Conservation (phyloP, 2,113 vertebrate genomes). For the Aleadryas rufinucha region DNA sequence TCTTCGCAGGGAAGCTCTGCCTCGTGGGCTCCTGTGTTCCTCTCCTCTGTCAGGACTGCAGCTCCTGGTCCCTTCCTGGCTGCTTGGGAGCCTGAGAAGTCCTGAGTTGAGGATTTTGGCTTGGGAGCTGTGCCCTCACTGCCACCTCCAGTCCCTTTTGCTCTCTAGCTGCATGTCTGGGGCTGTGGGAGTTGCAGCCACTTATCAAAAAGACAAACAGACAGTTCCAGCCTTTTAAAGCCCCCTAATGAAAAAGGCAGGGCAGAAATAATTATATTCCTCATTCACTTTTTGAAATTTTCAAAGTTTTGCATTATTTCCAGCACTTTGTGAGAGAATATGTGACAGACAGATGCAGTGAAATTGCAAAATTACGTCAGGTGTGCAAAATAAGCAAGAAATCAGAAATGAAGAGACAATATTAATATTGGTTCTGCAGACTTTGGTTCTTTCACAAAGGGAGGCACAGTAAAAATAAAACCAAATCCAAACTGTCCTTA, state of each 20-base stretch:
- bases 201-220: not conserved
- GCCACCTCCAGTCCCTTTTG: not conserved
- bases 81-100: not conserved
- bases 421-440: not conserved
- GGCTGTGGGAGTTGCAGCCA: not conserved
- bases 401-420: not conserved
- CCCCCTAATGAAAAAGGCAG: not conserved
- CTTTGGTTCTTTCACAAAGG: not conserved
- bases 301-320: not conserved
- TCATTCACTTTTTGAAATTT: not conserved
- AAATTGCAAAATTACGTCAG: not conserved
- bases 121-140: accelerated
- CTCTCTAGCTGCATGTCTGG: not conserved
- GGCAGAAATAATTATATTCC: not conserved
- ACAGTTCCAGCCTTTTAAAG: not conserved
- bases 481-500: not conserved
- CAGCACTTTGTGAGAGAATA: not conserved
- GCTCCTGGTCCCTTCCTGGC: not conserved
- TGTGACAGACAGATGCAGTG: not conserved
- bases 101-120: not conserved
- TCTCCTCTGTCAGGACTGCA: not conserved
- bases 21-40: not conserved
- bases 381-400: not conserved
- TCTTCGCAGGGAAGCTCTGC: not conserved
- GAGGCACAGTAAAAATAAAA: not conserved